phyloP scores from a whole-genome alignment of 2,888 invertebrate genomes.

The Cheilosia urbana region DNA sequence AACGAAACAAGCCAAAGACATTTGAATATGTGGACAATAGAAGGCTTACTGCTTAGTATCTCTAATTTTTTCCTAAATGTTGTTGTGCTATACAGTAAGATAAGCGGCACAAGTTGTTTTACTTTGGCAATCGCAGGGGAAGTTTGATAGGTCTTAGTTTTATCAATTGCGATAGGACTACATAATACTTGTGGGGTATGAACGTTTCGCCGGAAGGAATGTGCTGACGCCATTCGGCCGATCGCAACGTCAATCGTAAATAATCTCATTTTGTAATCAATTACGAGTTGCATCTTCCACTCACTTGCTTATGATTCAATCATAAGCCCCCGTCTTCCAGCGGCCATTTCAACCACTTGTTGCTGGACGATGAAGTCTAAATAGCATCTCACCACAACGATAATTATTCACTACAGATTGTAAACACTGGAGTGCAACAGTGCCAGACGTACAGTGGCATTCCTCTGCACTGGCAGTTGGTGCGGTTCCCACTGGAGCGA shows the following conservation, averaged over 20 bases:
- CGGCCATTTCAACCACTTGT: slow-evolving; percentile 12
- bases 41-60: too few relatives aligned
- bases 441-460: neutral
- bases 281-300: neutral
- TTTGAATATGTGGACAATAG: neutral
- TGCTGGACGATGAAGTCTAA: neutral
- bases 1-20: slow-evolving; percentile 42
- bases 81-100: too few relatives aligned
- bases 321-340: slow-evolving; percentile 5
- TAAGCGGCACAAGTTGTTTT: too few relatives aligned
- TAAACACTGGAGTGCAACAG: neutral
- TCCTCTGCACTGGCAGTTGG: neutral
- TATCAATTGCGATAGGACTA: too few relatives aligned
- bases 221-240: neutral
- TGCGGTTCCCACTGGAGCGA: slow-evolving; percentile 14
- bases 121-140: too few relatives aligned
- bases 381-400: neutral
- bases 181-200: too few relatives aligned
- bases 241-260: slow-evolving; percentile 9
- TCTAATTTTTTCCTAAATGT: too few relatives aligned
- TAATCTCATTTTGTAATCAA: slow-evolving; percentile 19
- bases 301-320: slow-evolving; percentile 16
- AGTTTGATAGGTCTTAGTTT: too few relatives aligned
- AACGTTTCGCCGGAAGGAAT: too few relatives aligned
- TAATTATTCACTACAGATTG: neutral